phyloP scores from a whole-genome alignment of 1,140 invertebrate species.

The Zaprionus inermis region DNA sequence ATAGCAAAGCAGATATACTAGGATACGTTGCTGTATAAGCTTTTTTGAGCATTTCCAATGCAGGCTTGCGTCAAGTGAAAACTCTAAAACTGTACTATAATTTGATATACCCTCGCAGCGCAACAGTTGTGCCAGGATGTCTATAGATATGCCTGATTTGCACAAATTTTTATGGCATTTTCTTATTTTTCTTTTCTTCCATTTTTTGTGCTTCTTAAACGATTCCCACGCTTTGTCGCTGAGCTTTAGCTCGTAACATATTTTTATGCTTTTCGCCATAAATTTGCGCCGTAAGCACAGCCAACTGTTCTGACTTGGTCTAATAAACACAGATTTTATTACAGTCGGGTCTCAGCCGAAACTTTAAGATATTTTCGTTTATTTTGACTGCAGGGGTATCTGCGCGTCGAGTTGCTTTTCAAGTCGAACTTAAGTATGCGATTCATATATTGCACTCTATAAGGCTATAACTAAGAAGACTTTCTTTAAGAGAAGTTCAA shows the following conservation, averaged over 20 bases:
- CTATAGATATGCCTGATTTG: not conserved
- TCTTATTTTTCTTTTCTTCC: not conserved
- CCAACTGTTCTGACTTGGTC: not conserved
- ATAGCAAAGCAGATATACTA: not conserved
- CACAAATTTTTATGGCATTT: not conserved
- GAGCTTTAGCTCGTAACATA: not conserved
- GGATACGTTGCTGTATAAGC: too few relatives aligned
- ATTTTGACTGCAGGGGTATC: not conserved
- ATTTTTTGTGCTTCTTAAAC: conserved; percentile 1
- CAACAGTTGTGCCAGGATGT: not conserved
- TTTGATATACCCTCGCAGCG: not conserved
- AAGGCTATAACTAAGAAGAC: too few relatives aligned
- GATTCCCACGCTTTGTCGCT: not conserved
- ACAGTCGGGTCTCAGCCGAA: too few relatives aligned
- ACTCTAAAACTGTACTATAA: not conserved
- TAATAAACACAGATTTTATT: conserved; percentile 9
- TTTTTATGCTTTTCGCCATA: conserved; percentile 2
- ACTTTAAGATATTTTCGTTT: not conserved
- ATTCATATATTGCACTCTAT: too few relatives aligned
- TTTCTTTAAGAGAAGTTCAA: not conserved
- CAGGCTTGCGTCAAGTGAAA: too few relatives aligned
- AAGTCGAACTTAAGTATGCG: too few relatives aligned
- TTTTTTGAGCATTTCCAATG: too few relatives aligned
- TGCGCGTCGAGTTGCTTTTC: not conserved
- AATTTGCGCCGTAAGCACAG: conserved; percentile 1